Percentiles rank a stretch among this genome's conserved stretches.
These are phyloP conservation scores for Theretra japonica DNA, from an alignment of 2,888 invertebrate genomes.

Conservation along the genomic window DNA sequence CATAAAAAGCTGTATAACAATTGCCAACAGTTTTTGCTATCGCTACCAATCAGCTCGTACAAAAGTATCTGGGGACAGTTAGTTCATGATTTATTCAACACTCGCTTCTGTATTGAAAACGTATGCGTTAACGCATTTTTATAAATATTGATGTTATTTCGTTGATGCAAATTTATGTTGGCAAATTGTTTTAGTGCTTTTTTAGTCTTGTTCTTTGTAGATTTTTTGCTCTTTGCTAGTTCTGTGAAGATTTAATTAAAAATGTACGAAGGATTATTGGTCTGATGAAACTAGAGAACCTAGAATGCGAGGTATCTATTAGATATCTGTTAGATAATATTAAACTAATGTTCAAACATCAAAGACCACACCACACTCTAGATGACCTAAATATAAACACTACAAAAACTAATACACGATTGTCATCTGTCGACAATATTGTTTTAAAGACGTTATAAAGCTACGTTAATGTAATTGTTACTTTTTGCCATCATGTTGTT, in stretches of 20 bases:
- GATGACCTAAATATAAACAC: too few species aligned
- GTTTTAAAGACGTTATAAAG: too few species aligned
- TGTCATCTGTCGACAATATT: too few species aligned
- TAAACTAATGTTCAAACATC: too few species aligned
- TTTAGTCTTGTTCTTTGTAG: background rate
- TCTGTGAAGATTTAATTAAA: background rate
- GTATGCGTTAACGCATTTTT: constrained; percentile 10
- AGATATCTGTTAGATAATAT: too few species aligned
- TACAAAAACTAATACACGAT: too few species aligned
- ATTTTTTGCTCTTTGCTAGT: background rate
- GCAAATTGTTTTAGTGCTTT: background rate
- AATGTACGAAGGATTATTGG: too few species aligned
- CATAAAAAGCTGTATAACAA: constrained; percentile 10
- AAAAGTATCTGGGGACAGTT: constrained; percentile 8
- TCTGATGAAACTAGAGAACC: too few species aligned
- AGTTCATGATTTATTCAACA: constrained; percentile 21
- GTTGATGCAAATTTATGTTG: background rate
- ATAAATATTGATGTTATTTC: constrained; percentile 24
- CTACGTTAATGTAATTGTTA: too few species aligned
- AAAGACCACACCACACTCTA: too few species aligned
- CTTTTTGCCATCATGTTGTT: too few species aligned
- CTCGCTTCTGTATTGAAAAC: background rate
- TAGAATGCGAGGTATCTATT: too few species aligned
- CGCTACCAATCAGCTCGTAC: constrained; percentile 12
- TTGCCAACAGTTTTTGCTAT: constrained; percentile 16